Evolutionary conservation across 2,113 vertebrate genomes (phyloP), one percentile per base, ranked within the genome.

Genomic region (Beaufortia kweichowensis): DNA sequence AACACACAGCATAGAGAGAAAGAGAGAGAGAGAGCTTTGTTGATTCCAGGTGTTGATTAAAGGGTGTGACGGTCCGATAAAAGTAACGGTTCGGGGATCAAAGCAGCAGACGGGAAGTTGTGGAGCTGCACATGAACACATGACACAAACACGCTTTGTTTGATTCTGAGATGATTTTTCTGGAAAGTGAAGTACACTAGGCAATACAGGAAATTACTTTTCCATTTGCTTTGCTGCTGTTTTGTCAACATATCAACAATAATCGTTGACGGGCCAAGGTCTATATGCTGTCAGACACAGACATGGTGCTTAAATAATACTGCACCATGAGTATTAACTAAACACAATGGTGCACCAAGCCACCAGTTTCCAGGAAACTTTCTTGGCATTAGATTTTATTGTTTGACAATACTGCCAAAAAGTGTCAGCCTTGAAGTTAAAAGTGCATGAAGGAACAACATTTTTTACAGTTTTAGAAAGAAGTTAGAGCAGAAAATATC

Each of bases 71-170:
- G 7, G 17, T 29, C 57, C 60, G 50, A 64, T 76, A 59, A 80
- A 77, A 77, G 39, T 28, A 41, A 35, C 48, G 77, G 46, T 59
- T 53, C 53, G 73, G n/a, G n/a, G 29, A 72, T 71, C 74, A 79
- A 78, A 76, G 71, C 41, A 46, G 12, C 17, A 74, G 43, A 19
- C 10, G 61, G 60, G 63, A 24, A 61, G 69, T n/a, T 50, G 41
- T 28, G 48, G 21, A 53, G 11, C 33, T 33, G 66, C 48, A 3
- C 21, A 3, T 21, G 26, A 23, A 19, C 35, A 61, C 14, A 55
- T 9, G 31, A 24, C 31, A 33, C n/a, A 59, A 9, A 59, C 17
- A 59, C 17, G 23, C 19, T 39, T 39, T 64, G 21, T 43, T 17
- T 43, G 63, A 43, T 46, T 46, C 41, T 15, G 19, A 29, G 15